Base-by-base conservation (phyloP, 2,113 vertebrate genomes). In the Zosterops pallidus region DNA sequence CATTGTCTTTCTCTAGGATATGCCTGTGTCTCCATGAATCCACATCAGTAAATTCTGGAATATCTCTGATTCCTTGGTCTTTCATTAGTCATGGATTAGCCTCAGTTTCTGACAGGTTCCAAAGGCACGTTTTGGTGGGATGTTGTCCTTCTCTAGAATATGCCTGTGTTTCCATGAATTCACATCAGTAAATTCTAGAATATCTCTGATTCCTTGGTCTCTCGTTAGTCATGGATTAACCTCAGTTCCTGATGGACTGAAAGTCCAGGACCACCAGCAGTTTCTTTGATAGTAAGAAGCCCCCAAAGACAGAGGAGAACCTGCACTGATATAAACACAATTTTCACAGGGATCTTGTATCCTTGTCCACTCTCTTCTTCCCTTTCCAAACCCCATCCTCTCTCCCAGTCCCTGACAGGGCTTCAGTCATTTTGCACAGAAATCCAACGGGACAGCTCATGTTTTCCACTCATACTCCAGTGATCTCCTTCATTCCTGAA, bases 161-260 rank as follows among this genome's bases (percentile, higher is more conserved):
- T 3, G 5, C 22, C 35, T 14, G 0, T 19, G 35, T 44, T 67
- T 62, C 31, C 9, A 9, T 2, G 31, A 42, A 31, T 8, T 16
- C 42, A 23, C 15, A 5, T 0, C 8, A 37, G 9, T 7, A 53
- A 37, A 16, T 71, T 29, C 42, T 60, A 76, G 39, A 81, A 56
- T 6, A 42, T 17, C 29, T 56, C 41, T 1, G 0, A 6, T 42
- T 81, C 39, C 60, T 90, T 64, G 21, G 4, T 46, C 20, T 68
- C n/a, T 49, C 44, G 5, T 42, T 47, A 68, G 23, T 37, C 41
- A 29, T 0, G 0, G 10, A 20, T 62, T 53, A 60, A 1, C 31
- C 35, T 64, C 28, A 41, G 21, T 14, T 74, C 11, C 33, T 31
- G 5, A 20, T 8, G n/a, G 49, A 37, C 14, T 31, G 18, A 17